Evolutionary conservation across 2,888 invertebrate genomes (phyloP), one percentile per base, ranked within the genome.

Genomic region (Junonia oenone): DNA sequence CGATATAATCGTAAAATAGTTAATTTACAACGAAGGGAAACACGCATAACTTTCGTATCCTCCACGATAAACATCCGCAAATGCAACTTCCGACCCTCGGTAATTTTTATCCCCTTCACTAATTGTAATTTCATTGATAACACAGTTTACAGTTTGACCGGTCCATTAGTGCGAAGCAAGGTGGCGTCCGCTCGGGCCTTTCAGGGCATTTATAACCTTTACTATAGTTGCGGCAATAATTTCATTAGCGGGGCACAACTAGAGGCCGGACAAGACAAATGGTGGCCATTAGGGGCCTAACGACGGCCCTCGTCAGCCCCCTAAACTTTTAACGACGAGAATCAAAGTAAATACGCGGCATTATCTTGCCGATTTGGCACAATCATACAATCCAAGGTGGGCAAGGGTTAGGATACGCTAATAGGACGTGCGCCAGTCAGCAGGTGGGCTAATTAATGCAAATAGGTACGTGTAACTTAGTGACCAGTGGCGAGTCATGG

Each of bases 91-190:
- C 84, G 78, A 82, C 85, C 87, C 83, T 81, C 66, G 61, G 68
- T 68, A 73, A 68, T 85, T 87, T 89, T 88, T 88, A 87, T 83
- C 83, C 84, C 77, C 71, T 65, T 65, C 63, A 78, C 85, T 89
- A 89, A 90, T 90, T 90, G 89, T 89, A 90, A 90, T 89, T 89
- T 88, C 89, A 90, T 90, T 90, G 90, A 87, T 87, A 90, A 89
- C 85, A 81, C 83, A 89, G 89, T 90, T 90, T 89, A 86, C 85
- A 89, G 89, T 90, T 89, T 88, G 90, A 90, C 89, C 89, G 88
- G 89, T 89, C 90, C 90, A 90, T 90, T 90, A 90, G 89, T 73
- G 78, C 68, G 76, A 79, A 88, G 87, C 89, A 89, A 85, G 89
- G 88, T 87, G 83, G 80, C 83, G 84, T 86, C 86, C 86, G 72